These are phyloP conservation scores for Myotis lucifugus DNA, from an alignment of 2,113 vertebrate genomes.

Conservation along the genomic window DNA sequence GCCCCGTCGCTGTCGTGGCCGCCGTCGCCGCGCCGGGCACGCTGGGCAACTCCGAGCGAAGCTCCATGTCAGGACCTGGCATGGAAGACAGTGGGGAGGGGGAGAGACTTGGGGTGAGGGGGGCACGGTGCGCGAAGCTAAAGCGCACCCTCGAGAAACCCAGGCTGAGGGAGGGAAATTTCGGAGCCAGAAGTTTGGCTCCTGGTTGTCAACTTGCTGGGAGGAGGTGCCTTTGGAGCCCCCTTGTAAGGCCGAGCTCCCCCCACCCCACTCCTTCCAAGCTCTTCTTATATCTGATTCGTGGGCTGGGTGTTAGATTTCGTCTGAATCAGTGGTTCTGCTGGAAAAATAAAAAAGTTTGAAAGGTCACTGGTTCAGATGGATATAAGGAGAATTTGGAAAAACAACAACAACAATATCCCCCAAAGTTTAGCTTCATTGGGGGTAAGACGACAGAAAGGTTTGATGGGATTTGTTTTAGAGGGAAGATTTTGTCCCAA, in stretches of 20 bases:
- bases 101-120: conserved; percentile 4
- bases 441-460: background rate
- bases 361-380: conserved; percentile 53
- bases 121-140: background rate
- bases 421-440: conserved; percentile 37
- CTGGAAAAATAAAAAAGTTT: conserved; percentile 40
- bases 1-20: conserved; percentile 78
- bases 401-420: background rate
- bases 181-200: background rate
- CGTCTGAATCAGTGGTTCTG: conserved; percentile 43
- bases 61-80: conserved; percentile 88
- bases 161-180: background rate
- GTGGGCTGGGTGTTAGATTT: conserved; percentile 8
- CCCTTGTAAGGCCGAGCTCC: background rate
- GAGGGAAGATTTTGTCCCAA: background rate
- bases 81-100: background rate
- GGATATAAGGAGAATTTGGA: background rate
- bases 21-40: conserved; percentile 87
- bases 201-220: background rate
- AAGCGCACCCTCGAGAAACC: background rate
- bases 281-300: background rate
- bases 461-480: background rate
- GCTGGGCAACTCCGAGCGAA: conserved; percentile 91
- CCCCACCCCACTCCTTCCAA: background rate
- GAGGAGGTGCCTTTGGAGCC: background rate